phyloP scores from a whole-genome alignment of 92 coral and sea anemone species.

The Porites evermanni region DNA sequence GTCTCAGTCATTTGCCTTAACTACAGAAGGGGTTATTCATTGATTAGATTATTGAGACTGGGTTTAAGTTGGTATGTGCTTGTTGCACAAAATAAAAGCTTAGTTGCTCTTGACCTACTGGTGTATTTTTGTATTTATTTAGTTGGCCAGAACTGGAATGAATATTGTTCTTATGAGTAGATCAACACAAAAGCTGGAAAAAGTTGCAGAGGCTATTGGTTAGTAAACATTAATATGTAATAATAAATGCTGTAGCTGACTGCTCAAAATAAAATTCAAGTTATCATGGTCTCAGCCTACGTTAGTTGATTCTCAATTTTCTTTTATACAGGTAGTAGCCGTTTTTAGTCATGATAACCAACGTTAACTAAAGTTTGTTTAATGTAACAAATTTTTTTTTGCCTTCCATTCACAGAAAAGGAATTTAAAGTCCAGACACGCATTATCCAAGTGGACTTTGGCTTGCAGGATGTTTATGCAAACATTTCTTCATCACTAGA shows the following conservation, averaged over 20 bases:
- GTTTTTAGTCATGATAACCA: too few species aligned
- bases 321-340: too few species aligned
- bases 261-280: too few species aligned
- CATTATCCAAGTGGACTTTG: constrained; percentile 74
- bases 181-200: constrained; percentile 73
- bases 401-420: constrained; percentile 44
- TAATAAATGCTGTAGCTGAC: too few species aligned
- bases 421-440: constrained; percentile 69
- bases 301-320: too few species aligned
- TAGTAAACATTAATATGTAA: background rate
- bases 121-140: constrained; percentile 7
- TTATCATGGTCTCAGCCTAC: too few species aligned
- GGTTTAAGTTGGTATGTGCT: too few species aligned
- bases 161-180: constrained; percentile 85
- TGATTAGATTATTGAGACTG: too few species aligned
- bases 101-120: background rate
- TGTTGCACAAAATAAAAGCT: too few species aligned
- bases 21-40: too few species aligned
- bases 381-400: background rate
- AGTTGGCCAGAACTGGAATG: constrained; percentile 86
- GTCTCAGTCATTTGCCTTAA: too few species aligned
- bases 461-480: constrained; percentile 76
- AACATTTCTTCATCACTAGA: constrained; percentile 58
- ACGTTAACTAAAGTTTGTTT: too few species aligned
- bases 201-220: constrained; percentile 81